Conservation (phyloP, 2,113 vertebrate species). For the Elaphurus davidianus region DNA sequence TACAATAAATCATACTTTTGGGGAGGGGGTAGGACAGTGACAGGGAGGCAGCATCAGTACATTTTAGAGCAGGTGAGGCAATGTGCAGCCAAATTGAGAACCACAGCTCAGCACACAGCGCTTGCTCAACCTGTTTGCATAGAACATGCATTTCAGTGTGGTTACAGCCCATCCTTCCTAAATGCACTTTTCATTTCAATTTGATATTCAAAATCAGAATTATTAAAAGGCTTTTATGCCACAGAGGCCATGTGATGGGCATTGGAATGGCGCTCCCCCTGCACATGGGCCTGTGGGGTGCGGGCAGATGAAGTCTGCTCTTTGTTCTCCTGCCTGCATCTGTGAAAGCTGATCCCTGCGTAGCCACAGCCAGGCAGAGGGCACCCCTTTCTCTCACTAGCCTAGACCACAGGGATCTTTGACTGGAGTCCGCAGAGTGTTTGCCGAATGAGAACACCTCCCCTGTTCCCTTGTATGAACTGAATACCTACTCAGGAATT, state of each 20-base stretch:
- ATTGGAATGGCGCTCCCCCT: not conserved
- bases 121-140: constrained; percentile 17
- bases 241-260: not conserved
- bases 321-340: constrained; percentile 29
- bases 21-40: accelerated
- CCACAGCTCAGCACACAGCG: not conserved
- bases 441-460: not conserved
- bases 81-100: not conserved
- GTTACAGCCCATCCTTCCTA: not conserved
- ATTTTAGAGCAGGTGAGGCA: not conserved
- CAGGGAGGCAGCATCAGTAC: not conserved
- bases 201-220: constrained; percentile 62
- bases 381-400: not conserved
- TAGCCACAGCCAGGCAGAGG: not conserved
- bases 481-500: not conserved
- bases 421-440: not conserved
- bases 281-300: not conserved
- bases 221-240: constrained; percentile 26
- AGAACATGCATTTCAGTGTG: not conserved
- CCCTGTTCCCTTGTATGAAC: not conserved
- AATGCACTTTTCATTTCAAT: constrained; percentile 50
- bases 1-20: not conserved
- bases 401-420: not conserved
- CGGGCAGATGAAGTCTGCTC: not conserved
- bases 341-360: constrained; percentile 15